Evolutionary conservation across 2,888 invertebrate genomes (phyloP), one percentile per base, ranked within the genome.

Genomic region (Himalopsyche anomala): DNA sequence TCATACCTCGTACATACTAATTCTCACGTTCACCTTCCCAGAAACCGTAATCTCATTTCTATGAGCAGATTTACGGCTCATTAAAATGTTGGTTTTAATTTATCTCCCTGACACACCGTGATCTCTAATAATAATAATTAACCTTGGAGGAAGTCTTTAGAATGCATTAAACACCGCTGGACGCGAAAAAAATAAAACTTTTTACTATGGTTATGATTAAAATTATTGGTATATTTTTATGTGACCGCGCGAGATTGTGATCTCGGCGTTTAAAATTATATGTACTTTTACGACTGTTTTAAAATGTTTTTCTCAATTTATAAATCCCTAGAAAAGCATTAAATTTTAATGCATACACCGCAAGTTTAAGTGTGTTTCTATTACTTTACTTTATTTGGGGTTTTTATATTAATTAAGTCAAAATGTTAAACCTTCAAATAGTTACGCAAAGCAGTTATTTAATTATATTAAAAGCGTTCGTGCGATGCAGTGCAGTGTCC

Each of bases 61-160:
- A 62, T 62, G 62, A 62, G 62, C 62, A 80, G 42, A 40, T 80
- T 80, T 80, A 80, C 80, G 38, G 42, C 42, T 80, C 80, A 80
- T 80, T 80, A 80, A 80, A 80, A 80, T 42, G 80, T 80, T 80
- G 80, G 80, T 40, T 80, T 80, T 80, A 80, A 80, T 80, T 80
- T 80, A 80, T 80, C 80, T 36, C 40, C 28, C 62, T 62, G 62
- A 62, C 62, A 62, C 62, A 62, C 62, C 62, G 62, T 62, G 62
- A 62, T 62, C 62, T 62, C 19, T 19, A 62, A 62, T 62, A 62
- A 62, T 62, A 62, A 62, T 62, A 62, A 62, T 62, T 62, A 62
- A 62, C 62, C 62, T 62, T 19, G 19, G 62, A 62, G 62, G 62
- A 62, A 62, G 62, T 62, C 62, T 19, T 62, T 62, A 4, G n/a